Base-by-base conservation (phyloP, 2,888 invertebrate genomes). In the Sinelater perroti region DNA sequence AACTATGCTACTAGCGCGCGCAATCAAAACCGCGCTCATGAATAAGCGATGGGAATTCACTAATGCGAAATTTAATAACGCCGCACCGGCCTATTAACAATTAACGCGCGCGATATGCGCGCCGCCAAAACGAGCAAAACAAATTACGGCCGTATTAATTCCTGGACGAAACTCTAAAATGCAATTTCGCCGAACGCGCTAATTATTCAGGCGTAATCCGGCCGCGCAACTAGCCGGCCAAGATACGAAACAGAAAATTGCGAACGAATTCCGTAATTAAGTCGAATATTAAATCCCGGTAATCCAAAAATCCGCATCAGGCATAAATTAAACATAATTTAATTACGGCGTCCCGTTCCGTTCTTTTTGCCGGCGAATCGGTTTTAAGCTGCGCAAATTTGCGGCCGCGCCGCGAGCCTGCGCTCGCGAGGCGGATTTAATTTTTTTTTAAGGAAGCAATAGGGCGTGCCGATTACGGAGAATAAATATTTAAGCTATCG, bases 281-380 rank as follows among this genome's bases (percentile, higher is more conserved):
- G 73, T 73, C 68, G 70, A 61, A 67, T 71, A 72, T 73, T 73
- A 73, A 74, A 73, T 73, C 71, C 65, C 65, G 64, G 68, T 73
- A 73, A 73, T 73, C 72, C 71, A 70, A 72, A 73, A 73, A 74
- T 73, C 72, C 72, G 67, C 70, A 68, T 70, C 66, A 67, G 67
- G 69, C 66, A 71, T 73, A 70, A 74, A 73, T 73, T 73, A 71
- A 71, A 66, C 62, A 72, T 72, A 72, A 74, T 72, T 69, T 70
- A 65, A 68, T 74, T 72, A 72, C 54, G 21, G 28, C 35, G 17
- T 17, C 26, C 20, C 46, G 35, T 33, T 14, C 28, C 26, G 18
- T 30, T 26, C 30, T 50, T 38, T 50, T 50, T 50, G n/a, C 17
- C 26, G 30, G 20, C 30, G 38, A 50, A 50, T 40, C 17, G 31